Base-by-base conservation (phyloP, 2,797 vertebrate genomes). In the Knipowitschia caucasica region DNA sequence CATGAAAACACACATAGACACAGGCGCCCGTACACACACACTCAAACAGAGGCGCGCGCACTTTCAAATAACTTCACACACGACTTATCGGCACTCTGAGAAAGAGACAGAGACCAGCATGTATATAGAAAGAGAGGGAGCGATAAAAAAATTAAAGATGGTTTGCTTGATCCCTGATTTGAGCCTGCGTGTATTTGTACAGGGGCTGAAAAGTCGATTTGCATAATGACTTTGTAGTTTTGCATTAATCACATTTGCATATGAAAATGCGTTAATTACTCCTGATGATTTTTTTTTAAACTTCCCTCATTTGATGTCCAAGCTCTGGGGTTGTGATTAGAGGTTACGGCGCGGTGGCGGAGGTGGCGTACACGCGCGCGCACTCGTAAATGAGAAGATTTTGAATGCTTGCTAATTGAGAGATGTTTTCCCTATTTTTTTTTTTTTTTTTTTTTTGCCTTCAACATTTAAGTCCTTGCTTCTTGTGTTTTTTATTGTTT, bases 241-340 rank as follows among this genome's bases (percentile, higher is more conserved):
- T 95, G 94, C 95, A 98, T 98, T 98, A 98, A 99, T 98, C 94
- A 97, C 96, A 99, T 98, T 98, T 98, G 96, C 96, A 98, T 99
- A 99, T 99, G 96, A 99, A 98, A 94, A 95, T 94, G 93, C 94
- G 93, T 98, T 98, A 98, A 98, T 98, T 99, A 98, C 95, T 98
- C 95, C 93, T 94, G 94, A 96, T 98, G 93, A 96, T 96, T 92
- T 93, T 93, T 93, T 91, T 73, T 67, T 10, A 49, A 92, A 94
- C 92, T 93, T 93, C 91, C 93, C 92, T 94, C 94, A 98, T 96
- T 98, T 96, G 94, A 96, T 96, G 95, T 96, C 94, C 96, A 95
- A 92, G 94, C 92, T 89, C 92, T 90, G 88, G 86, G 88, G 87
- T 89, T 87, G 89, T 87, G 88, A 87, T 89, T 88, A 87, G 78